phyloP scores from a whole-genome alignment of 2,113 vertebrate genomes.

The Origma solitaria region DNA sequence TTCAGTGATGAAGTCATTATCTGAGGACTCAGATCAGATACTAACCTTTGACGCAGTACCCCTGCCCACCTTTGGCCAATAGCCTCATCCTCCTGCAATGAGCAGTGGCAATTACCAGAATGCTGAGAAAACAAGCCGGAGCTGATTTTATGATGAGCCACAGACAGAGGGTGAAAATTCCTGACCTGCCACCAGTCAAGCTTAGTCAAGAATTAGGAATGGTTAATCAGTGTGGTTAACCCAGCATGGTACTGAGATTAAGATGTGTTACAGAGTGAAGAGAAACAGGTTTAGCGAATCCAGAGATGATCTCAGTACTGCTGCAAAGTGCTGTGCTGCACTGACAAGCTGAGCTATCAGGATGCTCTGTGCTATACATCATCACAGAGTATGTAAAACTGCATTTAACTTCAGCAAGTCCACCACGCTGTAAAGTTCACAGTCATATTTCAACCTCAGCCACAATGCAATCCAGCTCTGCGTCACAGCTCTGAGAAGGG shows the following conservation, averaged over 20 bases:
- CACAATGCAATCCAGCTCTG: background rate
- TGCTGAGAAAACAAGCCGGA: background rate
- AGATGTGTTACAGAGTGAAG: background rate
- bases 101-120: background rate
- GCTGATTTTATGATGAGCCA: background rate
- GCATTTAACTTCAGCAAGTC: background rate
- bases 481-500: background rate
- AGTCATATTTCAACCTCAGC: background rate
- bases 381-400: fast-evolving
- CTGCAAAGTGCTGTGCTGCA: fast-evolving
- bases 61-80: background rate
- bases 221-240: background rate
- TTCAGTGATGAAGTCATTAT: background rate
- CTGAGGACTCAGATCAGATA: background rate
- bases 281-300: background rate
- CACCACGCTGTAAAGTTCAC: background rate
- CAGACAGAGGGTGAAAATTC: background rate
- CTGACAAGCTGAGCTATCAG: background rate
- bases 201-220: background rate
- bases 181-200: background rate
- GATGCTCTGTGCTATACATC: background rate
- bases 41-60: background rate
- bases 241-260: background rate
- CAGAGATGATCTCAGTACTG: background rate
- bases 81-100: background rate